Evolutionary conservation across 2,888 invertebrate genomes (phyloP).

Genomic region (Stenotaenia linearis): DNA sequence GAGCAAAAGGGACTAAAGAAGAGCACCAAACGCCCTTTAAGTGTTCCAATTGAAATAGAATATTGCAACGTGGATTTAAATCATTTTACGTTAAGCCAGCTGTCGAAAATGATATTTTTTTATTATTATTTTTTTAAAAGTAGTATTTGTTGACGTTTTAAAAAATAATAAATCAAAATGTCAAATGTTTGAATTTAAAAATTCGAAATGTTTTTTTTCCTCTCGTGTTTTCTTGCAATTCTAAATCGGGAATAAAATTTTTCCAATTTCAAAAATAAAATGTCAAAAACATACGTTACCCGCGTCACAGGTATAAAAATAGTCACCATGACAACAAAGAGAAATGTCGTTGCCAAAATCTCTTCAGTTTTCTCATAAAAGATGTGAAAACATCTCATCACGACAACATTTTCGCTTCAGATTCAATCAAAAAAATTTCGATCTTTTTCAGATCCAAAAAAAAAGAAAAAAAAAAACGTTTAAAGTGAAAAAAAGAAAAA

Average conservation of each 20-base stretch:
- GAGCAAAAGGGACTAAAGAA: not conserved
- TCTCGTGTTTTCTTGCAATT: not conserved
- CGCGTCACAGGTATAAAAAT: not conserved
- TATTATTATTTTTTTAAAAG: not conserved
- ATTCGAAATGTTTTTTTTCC: not conserved
- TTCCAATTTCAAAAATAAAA: not conserved
- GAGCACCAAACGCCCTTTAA: not conserved
- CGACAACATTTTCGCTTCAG: not conserved
- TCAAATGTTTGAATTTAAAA: not conserved
- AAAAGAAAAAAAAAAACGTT: not conserved
- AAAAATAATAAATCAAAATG: not conserved
- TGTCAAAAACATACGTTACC: not conserved
- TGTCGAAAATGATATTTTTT: not conserved
- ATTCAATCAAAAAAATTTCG: not conserved
- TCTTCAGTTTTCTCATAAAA: not conserved
- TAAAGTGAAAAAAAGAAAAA: not conserved
- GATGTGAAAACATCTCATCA: not conserved
- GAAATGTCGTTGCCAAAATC: not conserved
- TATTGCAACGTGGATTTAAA: no score
- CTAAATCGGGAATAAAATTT: not conserved
- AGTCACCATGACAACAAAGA: not conserved
- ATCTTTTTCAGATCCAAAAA: not conserved
- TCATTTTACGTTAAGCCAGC: not conserved
- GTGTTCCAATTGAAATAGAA: not conserved
- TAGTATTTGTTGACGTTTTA: not conserved